Conservation (phyloP, 2,888 invertebrate species). For the Idaea biselata region DNA sequence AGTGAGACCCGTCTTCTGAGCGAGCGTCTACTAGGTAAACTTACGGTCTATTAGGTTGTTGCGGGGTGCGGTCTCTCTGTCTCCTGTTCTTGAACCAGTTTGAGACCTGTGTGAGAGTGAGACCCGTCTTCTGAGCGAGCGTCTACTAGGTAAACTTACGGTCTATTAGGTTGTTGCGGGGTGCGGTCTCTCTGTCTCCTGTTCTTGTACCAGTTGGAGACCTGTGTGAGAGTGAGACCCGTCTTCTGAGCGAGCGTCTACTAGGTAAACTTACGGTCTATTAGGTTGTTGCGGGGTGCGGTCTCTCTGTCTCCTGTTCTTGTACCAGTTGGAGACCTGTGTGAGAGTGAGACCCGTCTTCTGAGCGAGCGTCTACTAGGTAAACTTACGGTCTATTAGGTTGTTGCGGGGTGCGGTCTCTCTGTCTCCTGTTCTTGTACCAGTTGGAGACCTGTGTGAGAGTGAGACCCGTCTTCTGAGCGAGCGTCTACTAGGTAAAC, state of each 20-base stretch:
- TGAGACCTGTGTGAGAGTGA: conserved; percentile 95
- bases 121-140: conserved; percentile 92
- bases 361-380: conserved; percentile 83
- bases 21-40: conserved; percentile 79
- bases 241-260: conserved; percentile 90
- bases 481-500: conserved; percentile 79
- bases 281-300: conserved; percentile 88
- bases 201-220: conserved; percentile 96
- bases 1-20: conserved; percentile 94
- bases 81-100: conserved; percentile 94
- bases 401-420: conserved; percentile 92
- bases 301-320: conserved; percentile 90
- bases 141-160: conserved; percentile 81
- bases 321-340: conserved; percentile 96
- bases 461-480: conserved; percentile 94
- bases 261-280: conserved; percentile 82
- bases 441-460: conserved; percentile 96
- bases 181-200: conserved; percentile 90
- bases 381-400: conserved; percentile 83
- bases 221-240: conserved; percentile 94
- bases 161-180: conserved; percentile 85
- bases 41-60: conserved; percentile 85
- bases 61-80: conserved; percentile 92
- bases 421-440: conserved; percentile 92
- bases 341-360: conserved; percentile 95